These are phyloP conservation scores for Proales similis DNA, from an alignment of 1,140 invertebrate species.

Conservation along the genomic window DNA sequence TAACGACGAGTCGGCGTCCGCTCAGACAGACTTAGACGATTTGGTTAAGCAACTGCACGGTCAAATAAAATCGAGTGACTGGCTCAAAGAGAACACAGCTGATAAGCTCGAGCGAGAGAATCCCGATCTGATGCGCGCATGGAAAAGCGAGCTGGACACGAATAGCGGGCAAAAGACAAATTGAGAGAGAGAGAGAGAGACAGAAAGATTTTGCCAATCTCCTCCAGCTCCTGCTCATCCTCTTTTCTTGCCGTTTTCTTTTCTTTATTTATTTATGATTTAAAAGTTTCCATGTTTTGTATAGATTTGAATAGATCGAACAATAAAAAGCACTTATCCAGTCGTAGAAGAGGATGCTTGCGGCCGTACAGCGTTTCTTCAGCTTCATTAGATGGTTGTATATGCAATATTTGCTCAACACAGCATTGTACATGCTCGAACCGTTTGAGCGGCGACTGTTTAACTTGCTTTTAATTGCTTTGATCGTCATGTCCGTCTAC, in stretches of 20 bases:
- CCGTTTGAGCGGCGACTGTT: slow-evolving; percentile 18
- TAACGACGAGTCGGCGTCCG: no score
- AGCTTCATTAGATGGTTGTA: slow-evolving; percentile 35
- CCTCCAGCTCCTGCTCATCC: no score
- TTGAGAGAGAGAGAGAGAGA: no score
- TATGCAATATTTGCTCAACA: slow-evolving; percentile 37
- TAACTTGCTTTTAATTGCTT: slow-evolving; percentile 21
- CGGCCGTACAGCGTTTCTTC: slow-evolving; percentile 18
- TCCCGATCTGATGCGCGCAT: slow-evolving; percentile 21
- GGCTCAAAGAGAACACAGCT: slow-evolving; percentile 22
- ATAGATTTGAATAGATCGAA: not conserved
- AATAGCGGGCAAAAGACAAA: slow-evolving; percentile 1
- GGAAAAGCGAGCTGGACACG: slow-evolving; percentile 6
- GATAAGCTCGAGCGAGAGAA: slow-evolving; percentile 31
- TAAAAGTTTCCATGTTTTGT: not conserved
- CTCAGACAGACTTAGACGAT: not conserved
- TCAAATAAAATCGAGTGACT: slow-evolving; percentile 24
- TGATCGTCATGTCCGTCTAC: slow-evolving; percentile 3
- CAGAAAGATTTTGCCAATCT: no score
- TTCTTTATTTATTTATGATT: not conserved
- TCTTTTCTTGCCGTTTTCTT: not conserved
- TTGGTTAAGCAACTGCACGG: slow-evolving; percentile 10
- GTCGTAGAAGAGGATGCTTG: slow-evolving; percentile 15
- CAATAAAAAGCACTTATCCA: no score
- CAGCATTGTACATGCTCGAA: slow-evolving; percentile 35